phyloP scores from a whole-genome alignment of 1,140 invertebrate species.

The Drosophila albomicans region DNA sequence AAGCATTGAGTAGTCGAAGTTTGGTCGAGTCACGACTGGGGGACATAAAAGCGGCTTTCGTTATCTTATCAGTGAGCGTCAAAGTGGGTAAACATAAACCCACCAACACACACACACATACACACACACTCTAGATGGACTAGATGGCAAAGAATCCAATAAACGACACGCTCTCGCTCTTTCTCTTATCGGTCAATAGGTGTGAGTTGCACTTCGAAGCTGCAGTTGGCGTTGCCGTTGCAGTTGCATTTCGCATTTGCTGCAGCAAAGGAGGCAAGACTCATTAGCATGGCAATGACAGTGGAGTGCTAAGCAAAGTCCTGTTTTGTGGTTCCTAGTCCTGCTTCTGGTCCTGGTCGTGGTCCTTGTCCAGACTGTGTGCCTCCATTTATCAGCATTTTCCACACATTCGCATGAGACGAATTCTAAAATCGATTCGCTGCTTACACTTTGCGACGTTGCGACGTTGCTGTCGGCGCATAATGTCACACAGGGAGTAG shows the following conservation, averaged over 20 bases:
- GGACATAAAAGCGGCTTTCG: conserved; percentile 43
- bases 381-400: conserved; percentile 78
- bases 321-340: conserved; percentile 7
- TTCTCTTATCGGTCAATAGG: conserved; percentile 62
- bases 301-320: conserved; percentile 14
- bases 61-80: conserved; percentile 70
- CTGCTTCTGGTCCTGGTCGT: neutral
- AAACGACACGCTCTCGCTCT: conserved; percentile 7
- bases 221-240: conserved; percentile 21
- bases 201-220: neutral
- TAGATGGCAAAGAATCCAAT: conserved; percentile 28
- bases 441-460: conserved; percentile 50
- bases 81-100: conserved; percentile 57
- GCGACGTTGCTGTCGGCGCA: conserved; percentile 30
- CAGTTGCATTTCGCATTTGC: conserved; percentile 28
- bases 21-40: conserved; percentile 50
- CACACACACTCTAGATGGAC: neutral
- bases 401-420: conserved; percentile 80
- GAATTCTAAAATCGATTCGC: conserved; percentile 80
- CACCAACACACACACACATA: conserved; percentile 27
- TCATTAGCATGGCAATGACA: conserved; percentile 72
- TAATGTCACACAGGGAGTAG: conserved; percentile 76
- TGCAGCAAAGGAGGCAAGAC: conserved; percentile 8
- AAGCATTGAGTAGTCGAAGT: conserved; percentile 6
- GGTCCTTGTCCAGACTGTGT: conserved; percentile 4